Percentiles rank a stretch among this genome's conserved stretches.
These are phyloP conservation scores for Laticauda laticaudata DNA, from an alignment of 2,113 vertebrate genomes.

Conservation along the genomic window DNA sequence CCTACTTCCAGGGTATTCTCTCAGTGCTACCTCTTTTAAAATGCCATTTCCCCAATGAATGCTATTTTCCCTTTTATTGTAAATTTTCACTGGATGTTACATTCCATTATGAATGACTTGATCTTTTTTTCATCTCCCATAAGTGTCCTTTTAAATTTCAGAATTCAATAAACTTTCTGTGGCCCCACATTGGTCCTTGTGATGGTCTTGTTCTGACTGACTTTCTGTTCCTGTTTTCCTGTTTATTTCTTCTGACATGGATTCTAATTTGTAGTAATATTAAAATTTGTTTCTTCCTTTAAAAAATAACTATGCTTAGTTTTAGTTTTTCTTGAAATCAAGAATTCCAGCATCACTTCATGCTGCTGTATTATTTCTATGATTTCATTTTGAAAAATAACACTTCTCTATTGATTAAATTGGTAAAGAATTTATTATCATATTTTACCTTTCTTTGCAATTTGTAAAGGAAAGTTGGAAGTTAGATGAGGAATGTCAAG, in stretches of 20 bases:
- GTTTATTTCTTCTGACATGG: background rate
- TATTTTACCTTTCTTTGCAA: no score
- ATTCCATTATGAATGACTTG: background rate
- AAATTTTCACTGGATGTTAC: background rate
- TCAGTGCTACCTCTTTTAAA: no score
- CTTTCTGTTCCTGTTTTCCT: background rate
- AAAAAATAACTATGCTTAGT: no score
- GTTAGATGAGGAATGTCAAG: background rate
- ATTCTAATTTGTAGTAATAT: background rate
- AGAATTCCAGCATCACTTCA: no score
- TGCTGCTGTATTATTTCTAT: no score
- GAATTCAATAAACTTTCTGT: background rate
- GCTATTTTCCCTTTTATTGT: background rate
- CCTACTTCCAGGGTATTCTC: background rate
- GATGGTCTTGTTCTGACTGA: background rate
- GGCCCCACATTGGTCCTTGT: background rate
- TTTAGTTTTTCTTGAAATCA: no score
- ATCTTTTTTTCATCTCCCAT: background rate
- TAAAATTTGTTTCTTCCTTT: no score
- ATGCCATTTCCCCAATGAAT: no score
- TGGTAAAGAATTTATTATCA: no score
- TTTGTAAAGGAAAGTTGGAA: background rate
- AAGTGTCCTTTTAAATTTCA: background rate
- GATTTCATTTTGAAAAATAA: no score
- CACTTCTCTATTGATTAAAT: no score